Evolutionary conservation across 2,797 vertebrate genomes (phyloP).

Genomic region (Triplophysa bombifrons): DNA sequence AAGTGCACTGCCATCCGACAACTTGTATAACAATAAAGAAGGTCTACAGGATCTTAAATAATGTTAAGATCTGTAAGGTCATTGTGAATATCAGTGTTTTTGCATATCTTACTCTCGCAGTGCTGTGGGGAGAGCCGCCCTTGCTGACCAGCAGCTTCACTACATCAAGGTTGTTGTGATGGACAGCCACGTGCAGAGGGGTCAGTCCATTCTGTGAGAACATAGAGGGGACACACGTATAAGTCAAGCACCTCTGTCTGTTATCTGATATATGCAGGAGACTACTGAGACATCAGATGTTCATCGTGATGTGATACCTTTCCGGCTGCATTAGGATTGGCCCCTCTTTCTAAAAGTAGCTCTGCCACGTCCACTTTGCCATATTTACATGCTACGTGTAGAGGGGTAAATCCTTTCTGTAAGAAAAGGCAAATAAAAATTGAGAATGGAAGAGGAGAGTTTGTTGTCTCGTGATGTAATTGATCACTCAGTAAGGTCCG

Average conservation of each 20-base stretch:
- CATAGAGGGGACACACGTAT: constrained; percentile 39
- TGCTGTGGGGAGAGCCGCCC: constrained; percentile 91
- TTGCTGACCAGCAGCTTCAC: constrained; percentile 93
- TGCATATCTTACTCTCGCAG: constrained; percentile 87
- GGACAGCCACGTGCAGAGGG: constrained; percentile 93
- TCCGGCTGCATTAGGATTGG: constrained; percentile 89
- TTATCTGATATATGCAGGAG: constrained; percentile 55
- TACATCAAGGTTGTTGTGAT: constrained; percentile 97
- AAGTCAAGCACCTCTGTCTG: constrained; percentile 19
- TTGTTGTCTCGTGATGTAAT: not conserved
- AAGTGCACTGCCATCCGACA: too few species aligned
- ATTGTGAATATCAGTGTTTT: not conserved
- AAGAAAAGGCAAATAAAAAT: constrained; percentile 23
- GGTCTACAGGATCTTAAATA: not conserved
- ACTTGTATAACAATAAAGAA: not conserved
- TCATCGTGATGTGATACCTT: constrained; percentile 73
- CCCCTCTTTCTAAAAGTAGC: constrained; percentile 83
- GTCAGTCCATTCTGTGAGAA: constrained; percentile 87
- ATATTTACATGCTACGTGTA: constrained; percentile 95
- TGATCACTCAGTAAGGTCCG: not conserved
- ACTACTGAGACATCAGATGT: constrained; percentile 21
- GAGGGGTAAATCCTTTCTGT: constrained; percentile 98
- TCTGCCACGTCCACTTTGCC: constrained; percentile 90
- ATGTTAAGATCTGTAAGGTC: not conserved
- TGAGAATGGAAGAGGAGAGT: not conserved